Conservation (phyloP, 2,888 invertebrate species). For the Rhimphoctona megacephalus region DNA sequence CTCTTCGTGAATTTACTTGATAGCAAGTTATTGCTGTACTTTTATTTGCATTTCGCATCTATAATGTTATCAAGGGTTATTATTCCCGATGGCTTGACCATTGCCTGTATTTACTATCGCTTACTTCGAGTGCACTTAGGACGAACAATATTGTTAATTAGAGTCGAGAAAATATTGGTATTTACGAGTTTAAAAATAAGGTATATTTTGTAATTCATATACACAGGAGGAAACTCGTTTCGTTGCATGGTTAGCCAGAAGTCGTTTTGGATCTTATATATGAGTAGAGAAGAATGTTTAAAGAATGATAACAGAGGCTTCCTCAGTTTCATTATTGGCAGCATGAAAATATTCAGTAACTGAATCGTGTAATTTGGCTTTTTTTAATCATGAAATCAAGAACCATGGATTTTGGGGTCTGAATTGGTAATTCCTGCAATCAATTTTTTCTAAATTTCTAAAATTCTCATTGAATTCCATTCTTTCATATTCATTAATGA, state of each 20-base stretch:
- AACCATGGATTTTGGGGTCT: too few species aligned
- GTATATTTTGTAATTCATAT: neutral
- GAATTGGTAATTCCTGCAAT: neutral
- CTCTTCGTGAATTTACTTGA: constrained; percentile 18
- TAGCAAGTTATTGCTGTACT: constrained; percentile 33
- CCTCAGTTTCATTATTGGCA: neutral
- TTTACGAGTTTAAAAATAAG: neutral
- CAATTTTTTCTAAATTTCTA: neutral
- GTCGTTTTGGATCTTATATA: neutral
- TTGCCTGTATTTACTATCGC: constrained; percentile 4
- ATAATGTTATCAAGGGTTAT: constrained; percentile 22
- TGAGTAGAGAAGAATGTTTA: neutral
- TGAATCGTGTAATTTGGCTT: neutral
- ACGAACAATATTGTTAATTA: constrained; percentile 24
- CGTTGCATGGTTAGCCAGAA: neutral
- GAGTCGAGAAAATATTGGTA: constrained; percentile 15
- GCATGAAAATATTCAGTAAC: neutral
- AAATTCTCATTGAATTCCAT: neutral
- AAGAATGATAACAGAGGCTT: neutral
- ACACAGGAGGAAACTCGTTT: neutral
- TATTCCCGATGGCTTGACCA: constrained; percentile 12
- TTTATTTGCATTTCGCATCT: constrained; percentile 23
- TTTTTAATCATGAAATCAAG: too few species aligned
- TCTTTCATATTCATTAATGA: neutral
- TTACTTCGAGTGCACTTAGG: constrained; percentile 15